Base-by-base conservation (phyloP, 2,797 vertebrate genomes). In the Micromesistius poutassou region DNA sequence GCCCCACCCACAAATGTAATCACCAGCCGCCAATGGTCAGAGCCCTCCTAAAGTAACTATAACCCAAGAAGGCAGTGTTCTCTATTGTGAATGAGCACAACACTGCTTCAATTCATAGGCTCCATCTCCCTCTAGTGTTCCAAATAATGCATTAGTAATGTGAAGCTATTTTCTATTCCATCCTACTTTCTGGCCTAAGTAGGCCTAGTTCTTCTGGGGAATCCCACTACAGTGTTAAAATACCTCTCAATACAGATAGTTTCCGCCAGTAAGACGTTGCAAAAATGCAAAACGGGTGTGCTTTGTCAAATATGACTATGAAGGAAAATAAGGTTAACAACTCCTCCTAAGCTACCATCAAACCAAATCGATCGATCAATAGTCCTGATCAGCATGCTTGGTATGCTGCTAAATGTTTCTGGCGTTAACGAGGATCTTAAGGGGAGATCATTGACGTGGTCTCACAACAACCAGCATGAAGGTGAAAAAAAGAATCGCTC, bases 121-220 rank as follows among this genome's bases (percentile, higher is more conserved):
- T 76, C 30, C 68, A 14, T 50, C 38, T 33, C 30, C 68, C 38
- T 77, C 38, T 77, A 40, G 75, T 76, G 75, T 25, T 66, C n/a
- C 12, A 66, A 62, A 35, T 68, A 4, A 7, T 9, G 30, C 31
- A 68, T 68, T 66, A 30, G 40, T 55, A 30, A n/a, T 36, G 9
- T 66, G 9, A 35, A 33, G 38, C 36, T 8, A 38, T 38, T 36
- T 73, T 73, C 19, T n/a, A 35, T 68, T 68, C 25, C 62, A 2
- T 12, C 10, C 10, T 66, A 2, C 50, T 6, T 2, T 62, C 50
- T 68, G 55, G 4, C 46, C 46, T 19, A 62, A n/a, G 25, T 19
- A 28, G 55, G 4, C 46, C 46, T 19, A 62, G 55, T 62, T 19
- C 55, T 62, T 62, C 55, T 10, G 22, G 55, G 30, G 30, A 31